Evolutionary conservation across 1,140 invertebrate genomes (phyloP), one percentile per base, ranked within the genome.

Genomic region (Macrocentrus cingulum): DNA sequence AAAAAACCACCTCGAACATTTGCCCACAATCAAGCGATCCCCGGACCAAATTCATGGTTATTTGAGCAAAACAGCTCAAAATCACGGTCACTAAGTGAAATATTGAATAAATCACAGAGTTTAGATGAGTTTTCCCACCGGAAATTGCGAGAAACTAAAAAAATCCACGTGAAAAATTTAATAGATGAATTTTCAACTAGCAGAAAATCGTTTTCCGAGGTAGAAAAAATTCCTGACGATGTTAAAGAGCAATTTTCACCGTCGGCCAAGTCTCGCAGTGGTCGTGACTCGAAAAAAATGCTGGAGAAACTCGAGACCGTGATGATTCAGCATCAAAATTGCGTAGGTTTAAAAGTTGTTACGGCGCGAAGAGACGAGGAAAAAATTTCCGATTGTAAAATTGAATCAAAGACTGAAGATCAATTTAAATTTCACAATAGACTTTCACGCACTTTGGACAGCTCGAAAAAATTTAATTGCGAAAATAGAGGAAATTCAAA

Each of bases 1-100:
- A 84, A 84, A 63, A 90, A 90, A 68, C 88, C 88, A 16, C 88
- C 88, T 1, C 70, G 88, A 67, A 85, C 84, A 4, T 87, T 88
- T 68, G 77, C 79, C 50, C 82, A 84, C 66, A 74, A 73, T 53
- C 63, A 64, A 9, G 62, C 60, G n/a, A 57, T 11, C 18, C 46
- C 13, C 8, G 34, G 37, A 23, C 29, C 23, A 15, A 55, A 57
- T 41, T 36, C 15, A 49, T 20, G 53, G n/a, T 36, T 13, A 22
- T 15, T 9, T 15, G 48, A n/a, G 16, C 44, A 44, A 19, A 29
- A 34, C 36, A 11, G 2, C 20, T 9, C 7, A 36, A 7, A 6
- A 9, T 15, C 4, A 6, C 36, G 25, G 25, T 34, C 25, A 5
- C 22, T 9, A 2, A 11, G 13, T 23, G 11, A 25, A 16, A 16